Percentiles rank a stretch among this genome's conserved stretches.
These are phyloP conservation scores for Trichogramma dendrolimi DNA, from an alignment of 2,888 invertebrate species.

Conservation along the genomic window DNA sequence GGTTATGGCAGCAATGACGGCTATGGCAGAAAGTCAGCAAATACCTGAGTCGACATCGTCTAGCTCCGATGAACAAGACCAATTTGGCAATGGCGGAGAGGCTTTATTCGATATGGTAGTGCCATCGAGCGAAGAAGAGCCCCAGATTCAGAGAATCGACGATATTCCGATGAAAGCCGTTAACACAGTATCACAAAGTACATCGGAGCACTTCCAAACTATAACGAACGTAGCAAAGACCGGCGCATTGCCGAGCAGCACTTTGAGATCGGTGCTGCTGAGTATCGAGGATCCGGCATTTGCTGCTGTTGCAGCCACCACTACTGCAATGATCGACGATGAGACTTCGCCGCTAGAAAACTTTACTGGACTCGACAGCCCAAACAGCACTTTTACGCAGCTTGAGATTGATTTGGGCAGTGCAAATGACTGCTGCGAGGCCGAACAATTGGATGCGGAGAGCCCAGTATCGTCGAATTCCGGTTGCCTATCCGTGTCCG, in stretches of 20 bases:
- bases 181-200: constrained; percentile 28
- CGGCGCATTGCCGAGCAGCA: constrained; percentile 41
- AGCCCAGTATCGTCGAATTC: too few species aligned
- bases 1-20: too few species aligned
- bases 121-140: constrained; percentile 55
- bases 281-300: constrained; percentile 73
- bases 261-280: constrained; percentile 56
- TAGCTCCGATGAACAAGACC: constrained; percentile 53
- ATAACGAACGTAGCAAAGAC: constrained; percentile 39
- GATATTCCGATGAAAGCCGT: constrained; percentile 20
- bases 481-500: constrained; percentile 57
- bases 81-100: constrained; percentile 58
- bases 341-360: constrained; percentile 82
- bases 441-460: constrained; percentile 3
- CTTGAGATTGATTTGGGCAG: constrained; percentile 41
- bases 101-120: constrained; percentile 57
- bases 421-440: constrained; percentile 25
- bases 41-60: too few species aligned
- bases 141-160: not conserved
- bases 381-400: constrained; percentile 56
- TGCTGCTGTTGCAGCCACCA: constrained; percentile 67
- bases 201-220: constrained; percentile 40
- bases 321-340: constrained; percentile 70
- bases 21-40: too few species aligned
- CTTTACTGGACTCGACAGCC: constrained; percentile 60